Evolutionary conservation across 2,888 invertebrate species (phyloP), one percentile per base, ranked within the genome.

Genomic region (Dimorphilus gyrociliatus): DNA sequence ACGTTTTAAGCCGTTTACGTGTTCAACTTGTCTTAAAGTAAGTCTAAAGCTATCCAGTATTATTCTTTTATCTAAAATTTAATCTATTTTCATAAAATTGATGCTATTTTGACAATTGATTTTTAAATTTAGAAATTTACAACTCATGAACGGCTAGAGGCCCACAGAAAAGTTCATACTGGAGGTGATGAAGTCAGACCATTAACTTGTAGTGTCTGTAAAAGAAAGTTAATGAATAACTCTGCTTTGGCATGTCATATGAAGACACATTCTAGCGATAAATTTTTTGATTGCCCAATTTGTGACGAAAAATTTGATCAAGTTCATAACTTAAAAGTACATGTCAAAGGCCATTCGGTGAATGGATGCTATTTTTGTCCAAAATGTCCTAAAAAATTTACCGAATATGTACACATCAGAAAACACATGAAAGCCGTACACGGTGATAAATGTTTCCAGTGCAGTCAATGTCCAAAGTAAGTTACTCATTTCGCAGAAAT

Each of bases 361-460:
- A 69, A 75, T 48, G 75, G 75, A 16, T 60, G 68, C 14, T 79
- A 72, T 50, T 69, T 68, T 7, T 80, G 80, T 55, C 74, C 75
- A 2, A 69, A 72, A 50, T 79, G 79, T 61, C 61, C 65, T 30
- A 74, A 73, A 58, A 53, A 67, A 36, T 78, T 77, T 55, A 66
- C 67, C 16, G 74, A 75, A 45, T 79, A 78, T 55, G 70, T 71
- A 32, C 67, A 72, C 21, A 71, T 77, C 34, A 69, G 76, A 19
- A 78, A 78, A 50, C 79, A 79, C 53, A 75, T 79, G 40, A 65
- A 73, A 39, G 72, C 74, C 6, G 75, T 76, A 52, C 79, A 80
- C 59, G 73, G 73, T 30, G 73, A 73, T 33, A 65, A 71, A 17
- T 72, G 72, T 42, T 74, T 72, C 53, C 66, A 68, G 12, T 81